These are phyloP conservation scores for Zhuqinia jingwanae DNA, from an alignment of 2,888 invertebrate genomes.

Conservation along the genomic window DNA sequence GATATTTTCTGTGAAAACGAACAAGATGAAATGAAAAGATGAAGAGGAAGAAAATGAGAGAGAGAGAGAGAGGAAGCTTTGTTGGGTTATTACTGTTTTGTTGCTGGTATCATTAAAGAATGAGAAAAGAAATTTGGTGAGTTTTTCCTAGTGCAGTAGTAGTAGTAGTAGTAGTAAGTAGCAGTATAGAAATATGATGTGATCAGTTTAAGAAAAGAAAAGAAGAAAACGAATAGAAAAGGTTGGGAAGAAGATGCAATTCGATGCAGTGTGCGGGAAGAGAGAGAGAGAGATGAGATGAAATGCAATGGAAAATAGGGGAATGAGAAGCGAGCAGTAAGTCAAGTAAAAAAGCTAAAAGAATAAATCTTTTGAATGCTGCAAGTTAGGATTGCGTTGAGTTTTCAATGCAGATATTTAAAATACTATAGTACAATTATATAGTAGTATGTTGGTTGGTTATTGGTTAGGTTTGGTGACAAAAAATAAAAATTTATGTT, in stretches of 20 bases:
- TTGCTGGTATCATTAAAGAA: conserved; percentile 50
- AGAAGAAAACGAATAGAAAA: conserved; percentile 14
- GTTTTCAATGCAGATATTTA: too few species aligned
- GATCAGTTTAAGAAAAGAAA: not conserved
- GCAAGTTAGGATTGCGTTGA: too few species aligned
- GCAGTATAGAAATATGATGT: conserved; percentile 25
- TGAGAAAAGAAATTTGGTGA: conserved; percentile 27
- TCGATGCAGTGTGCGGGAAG: conserved; percentile 25
- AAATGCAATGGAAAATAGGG: conserved; percentile 64
- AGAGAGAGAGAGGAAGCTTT: conserved; percentile 43
- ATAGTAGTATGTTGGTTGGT: too few species aligned
- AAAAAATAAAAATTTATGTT: too few species aligned
- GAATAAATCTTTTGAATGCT: too few species aligned
- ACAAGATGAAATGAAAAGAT: conserved; percentile 46
- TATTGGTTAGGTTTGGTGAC: too few species aligned
- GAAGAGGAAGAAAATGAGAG: conserved; percentile 4
- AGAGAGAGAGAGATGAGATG: conserved; percentile 24
- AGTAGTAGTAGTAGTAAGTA: not conserved
- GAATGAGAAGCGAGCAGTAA: conserved; percentile 30
- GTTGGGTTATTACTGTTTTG: conserved; percentile 52
- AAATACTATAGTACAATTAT: too few species aligned
- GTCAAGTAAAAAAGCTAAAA: conserved; percentile 45
- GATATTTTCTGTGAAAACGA: conserved; percentile 19
- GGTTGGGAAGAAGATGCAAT: conserved; percentile 34
- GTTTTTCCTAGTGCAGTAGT: not conserved